Base-by-base conservation (phyloP, 2,113 vertebrate genomes). In the Turdus rufiventris region DNA sequence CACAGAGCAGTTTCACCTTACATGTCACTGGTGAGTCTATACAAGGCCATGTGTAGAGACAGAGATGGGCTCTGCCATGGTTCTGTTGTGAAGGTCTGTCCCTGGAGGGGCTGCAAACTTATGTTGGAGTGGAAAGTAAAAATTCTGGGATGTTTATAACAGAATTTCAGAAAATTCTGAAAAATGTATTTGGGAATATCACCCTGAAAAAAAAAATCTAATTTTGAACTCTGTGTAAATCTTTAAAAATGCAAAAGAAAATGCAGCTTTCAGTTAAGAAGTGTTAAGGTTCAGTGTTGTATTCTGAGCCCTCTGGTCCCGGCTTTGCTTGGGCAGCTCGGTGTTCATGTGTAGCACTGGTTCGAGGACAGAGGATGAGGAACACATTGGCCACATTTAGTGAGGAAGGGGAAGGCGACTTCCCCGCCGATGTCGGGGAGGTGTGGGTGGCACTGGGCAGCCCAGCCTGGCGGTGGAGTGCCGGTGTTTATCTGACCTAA, bases 361-460 rank as follows among this genome's bases (percentile, higher is more conserved):
- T 33, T 6, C n/a, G 62, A 40, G 36, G 17, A 16, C 38, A 40
- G 40, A 40, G 24, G 36, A 12, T 34, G 36, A 57, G 12, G 68
- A 16, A 12, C 10, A 21, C 26, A 14, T 1, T 1, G 18, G 10
- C 25, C 50, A 20, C 47, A 0, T 5, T 29, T 14, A 4, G 16
- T 10, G 73, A 24, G 18, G 18, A 9, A 34, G 18, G 25, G 19
- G 36, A 36, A 53, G 40, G 24, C n/a, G 33, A 2, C 17, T 57
- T 36, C 12, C 8, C 3, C 3, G 7, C 12, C 10, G 5, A 0
- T 6, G 33, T 0, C 7, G 7, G 51, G 50, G 12, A 14, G 1
- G 9, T 0, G 29, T 5, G 63, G 33, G 19, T 7, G 65, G 62
- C 58, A 2, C 36, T 5, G 61, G 70, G 7, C 28, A 73, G 79